Evolutionary conservation across 2,113 vertebrate species (phyloP).

Genomic region (Zeus faber): DNA sequence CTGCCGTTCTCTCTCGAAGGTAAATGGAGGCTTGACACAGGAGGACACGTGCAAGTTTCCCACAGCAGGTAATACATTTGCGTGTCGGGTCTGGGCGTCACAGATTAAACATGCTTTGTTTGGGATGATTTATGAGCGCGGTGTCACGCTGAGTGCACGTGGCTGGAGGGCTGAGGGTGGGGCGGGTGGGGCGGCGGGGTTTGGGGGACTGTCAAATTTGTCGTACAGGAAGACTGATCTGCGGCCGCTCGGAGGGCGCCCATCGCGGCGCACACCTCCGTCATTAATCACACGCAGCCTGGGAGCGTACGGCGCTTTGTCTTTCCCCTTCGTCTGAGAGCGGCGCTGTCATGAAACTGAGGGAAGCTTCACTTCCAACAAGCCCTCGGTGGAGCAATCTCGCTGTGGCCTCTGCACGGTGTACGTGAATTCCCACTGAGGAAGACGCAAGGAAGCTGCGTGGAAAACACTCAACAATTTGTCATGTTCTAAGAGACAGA

Average conservation of each 20-base stretch:
- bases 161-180: conserved; percentile 65
- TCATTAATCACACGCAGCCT: conserved; percentile 73
- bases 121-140: conserved; percentile 81
- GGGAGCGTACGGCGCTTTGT: conserved; percentile 58
- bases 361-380: conserved; percentile 54
- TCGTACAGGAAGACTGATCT: conserved; percentile 77
- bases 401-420: conserved; percentile 1
- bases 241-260: conserved; percentile 68
- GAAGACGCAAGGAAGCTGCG: too few relatives aligned
- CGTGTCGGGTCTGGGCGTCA: conserved; percentile 64
- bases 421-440: too few relatives aligned
- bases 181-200: conserved; percentile 63
- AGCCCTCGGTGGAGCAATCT: conserved; percentile 34
- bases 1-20: conserved; percentile 61
- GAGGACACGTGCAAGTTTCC: conserved; percentile 61
- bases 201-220: conserved; percentile 73
- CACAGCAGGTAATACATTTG: conserved; percentile 75
- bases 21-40: conserved; percentile 71
- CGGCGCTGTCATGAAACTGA: conserved; percentile 56
- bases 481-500: too few relatives aligned
- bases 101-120: conserved; percentile 81
- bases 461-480: too few relatives aligned
- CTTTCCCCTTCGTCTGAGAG: conserved; percentile 26
- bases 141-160: conserved; percentile 65
- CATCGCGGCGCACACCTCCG: conserved; percentile 66